These are phyloP conservation scores for Pegoplata infirma DNA, from an alignment of 2,888 invertebrate species.

Conservation along the genomic window DNA sequence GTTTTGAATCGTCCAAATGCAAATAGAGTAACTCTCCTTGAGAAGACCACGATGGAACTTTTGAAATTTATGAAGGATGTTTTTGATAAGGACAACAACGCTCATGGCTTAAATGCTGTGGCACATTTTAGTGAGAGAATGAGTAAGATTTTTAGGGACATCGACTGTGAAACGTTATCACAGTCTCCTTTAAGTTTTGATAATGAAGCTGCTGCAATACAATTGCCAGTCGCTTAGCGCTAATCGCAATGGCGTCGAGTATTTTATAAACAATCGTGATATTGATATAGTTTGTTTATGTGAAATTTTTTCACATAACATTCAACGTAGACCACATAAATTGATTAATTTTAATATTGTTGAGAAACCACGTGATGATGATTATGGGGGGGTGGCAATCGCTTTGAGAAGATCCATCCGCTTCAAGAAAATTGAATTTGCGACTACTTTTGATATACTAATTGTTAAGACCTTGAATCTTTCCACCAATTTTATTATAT, in stretches of 20 bases:
- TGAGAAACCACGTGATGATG: too few relatives aligned
- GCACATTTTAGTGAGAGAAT: not conserved
- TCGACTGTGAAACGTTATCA: not conserved
- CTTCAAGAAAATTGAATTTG: too few relatives aligned
- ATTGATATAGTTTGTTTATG: too few relatives aligned
- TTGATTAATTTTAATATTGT: too few relatives aligned
- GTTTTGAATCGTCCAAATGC: too few relatives aligned
- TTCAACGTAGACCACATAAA: too few relatives aligned
- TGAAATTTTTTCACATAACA: conserved; percentile 3
- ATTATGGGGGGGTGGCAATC: not conserved
- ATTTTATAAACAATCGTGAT: not conserved
- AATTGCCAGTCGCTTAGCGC: not conserved
- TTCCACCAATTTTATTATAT: not conserved
- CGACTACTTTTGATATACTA: too few relatives aligned
- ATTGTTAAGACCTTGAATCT: not conserved
- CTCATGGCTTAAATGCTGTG: too few relatives aligned
- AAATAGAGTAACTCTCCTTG: too few relatives aligned
- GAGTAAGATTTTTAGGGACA: not conserved
- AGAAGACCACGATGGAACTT: too few relatives aligned
- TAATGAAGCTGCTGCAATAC: not conserved
- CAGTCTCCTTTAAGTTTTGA: not conserved
- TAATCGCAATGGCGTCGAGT: not conserved
- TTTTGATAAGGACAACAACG: too few relatives aligned
- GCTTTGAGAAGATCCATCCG: not conserved
- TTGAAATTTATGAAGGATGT: too few relatives aligned